phyloP scores from a whole-genome alignment of 2,888 invertebrate genomes.

The Acanthoscelides obtectus region DNA sequence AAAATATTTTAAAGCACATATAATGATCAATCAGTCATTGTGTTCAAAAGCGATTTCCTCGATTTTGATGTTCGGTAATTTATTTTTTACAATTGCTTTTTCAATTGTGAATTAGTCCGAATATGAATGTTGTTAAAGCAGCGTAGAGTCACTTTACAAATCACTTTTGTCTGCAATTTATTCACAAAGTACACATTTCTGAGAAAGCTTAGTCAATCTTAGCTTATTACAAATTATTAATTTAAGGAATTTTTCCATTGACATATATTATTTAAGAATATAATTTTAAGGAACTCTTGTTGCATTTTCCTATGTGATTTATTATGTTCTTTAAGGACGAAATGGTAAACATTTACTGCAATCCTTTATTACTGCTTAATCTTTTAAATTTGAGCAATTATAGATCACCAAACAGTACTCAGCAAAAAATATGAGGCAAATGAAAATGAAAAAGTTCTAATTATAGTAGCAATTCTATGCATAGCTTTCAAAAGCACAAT shows the following conservation, averaged over 20 bases:
- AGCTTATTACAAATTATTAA: constrained; percentile 9
- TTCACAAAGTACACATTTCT: background rate
- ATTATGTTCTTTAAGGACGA: constrained; percentile 13
- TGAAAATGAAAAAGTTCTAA: too few species aligned
- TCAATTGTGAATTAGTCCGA: background rate
- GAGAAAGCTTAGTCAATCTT: constrained; percentile 12
- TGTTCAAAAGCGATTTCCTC: background rate
- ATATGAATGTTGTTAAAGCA: background rate
- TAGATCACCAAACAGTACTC: background rate
- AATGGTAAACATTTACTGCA: constrained; percentile 1
- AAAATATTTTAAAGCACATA: too few species aligned
- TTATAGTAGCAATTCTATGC: too few species aligned
- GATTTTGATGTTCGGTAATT: background rate
- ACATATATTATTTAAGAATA: constrained; percentile 21
- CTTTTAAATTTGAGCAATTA: background rate
- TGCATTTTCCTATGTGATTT: constrained; percentile 17
- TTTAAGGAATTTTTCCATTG: constrained; percentile 21
- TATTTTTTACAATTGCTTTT: background rate
- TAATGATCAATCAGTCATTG: too few species aligned
- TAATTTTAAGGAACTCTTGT: constrained; percentile 8
- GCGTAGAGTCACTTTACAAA: background rate
- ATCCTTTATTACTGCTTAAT: constrained; percentile 1
- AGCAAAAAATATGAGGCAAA: too few species aligned
- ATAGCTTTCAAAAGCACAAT: too few species aligned
- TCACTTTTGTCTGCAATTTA: background rate